Evolutionary conservation across 2,888 invertebrate genomes (phyloP).

Genomic region (Lysandra bellargus): DNA sequence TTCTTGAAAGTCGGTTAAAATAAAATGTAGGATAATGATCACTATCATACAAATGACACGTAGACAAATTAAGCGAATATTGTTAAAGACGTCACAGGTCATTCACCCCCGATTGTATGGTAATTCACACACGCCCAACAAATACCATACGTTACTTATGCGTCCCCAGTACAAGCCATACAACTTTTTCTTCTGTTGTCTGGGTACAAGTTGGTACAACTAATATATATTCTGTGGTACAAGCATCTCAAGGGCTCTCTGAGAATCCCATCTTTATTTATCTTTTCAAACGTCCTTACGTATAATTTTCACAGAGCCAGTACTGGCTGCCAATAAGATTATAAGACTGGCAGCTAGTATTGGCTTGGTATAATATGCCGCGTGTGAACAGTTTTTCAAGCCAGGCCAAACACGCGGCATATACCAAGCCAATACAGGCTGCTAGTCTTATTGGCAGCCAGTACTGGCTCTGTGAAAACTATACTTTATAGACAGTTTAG

Average conservation of each 20-base stretch:
- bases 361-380: too few relatives aligned
- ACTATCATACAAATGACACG: not conserved
- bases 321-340: too few relatives aligned
- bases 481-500: too few relatives aligned
- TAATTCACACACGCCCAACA: slow-evolving; percentile 38
- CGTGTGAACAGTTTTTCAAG: too few relatives aligned
- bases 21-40: not conserved
- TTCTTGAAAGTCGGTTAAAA: not conserved
- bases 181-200: slow-evolving; percentile 3
- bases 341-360: too few relatives aligned
- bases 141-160: slow-evolving; percentile 24
- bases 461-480: too few relatives aligned
- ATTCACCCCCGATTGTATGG: slow-evolving; percentile 48
- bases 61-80: slow-evolving; percentile 1
- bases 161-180: slow-evolving; percentile 11
- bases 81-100: slow-evolving; percentile 44
- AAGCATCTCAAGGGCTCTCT: not conserved
- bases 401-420: too few relatives aligned
- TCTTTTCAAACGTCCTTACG: too few relatives aligned
- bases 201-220: not conserved
- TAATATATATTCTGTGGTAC: not conserved
- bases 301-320: too few relatives aligned
- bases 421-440: too few relatives aligned
- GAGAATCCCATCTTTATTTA: too few relatives aligned
- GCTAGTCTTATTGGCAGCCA: too few relatives aligned